Evolutionary conservation across 2,113 vertebrate genomes (phyloP).

Genomic region (Apeltes quadracus): DNA sequence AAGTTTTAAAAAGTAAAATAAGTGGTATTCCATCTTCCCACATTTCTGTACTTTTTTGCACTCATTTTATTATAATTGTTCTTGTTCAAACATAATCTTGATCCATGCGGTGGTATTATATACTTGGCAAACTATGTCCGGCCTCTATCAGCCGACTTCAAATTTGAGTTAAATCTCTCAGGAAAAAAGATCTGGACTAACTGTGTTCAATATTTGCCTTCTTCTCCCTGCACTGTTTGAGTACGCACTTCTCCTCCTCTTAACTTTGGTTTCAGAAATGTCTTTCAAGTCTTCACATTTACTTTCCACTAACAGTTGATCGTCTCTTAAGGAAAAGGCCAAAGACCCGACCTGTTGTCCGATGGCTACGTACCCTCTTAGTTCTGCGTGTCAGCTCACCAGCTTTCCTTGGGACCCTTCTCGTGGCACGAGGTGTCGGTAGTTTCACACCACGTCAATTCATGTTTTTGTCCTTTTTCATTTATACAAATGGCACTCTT

Average conservation of each 20-base stretch:
- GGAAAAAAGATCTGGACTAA: not conserved
- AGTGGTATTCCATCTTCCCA: not conserved
- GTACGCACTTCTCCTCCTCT: not conserved
- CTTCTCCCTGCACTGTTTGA: not conserved
- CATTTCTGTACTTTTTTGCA: not conserved
- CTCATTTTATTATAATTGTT: not conserved
- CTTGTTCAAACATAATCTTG: constrained; percentile 3
- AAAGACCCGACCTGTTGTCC: no score
- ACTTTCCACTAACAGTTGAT: not conserved
- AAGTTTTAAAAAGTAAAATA: constrained; percentile 5
- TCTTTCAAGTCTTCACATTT: not conserved
- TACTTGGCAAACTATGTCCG: not conserved
- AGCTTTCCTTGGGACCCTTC: no score
- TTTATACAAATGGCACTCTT: not conserved
- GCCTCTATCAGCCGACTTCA: not conserved
- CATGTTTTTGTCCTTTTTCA: not conserved
- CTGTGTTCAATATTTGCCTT: constrained; percentile 4
- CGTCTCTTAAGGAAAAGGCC: no score
- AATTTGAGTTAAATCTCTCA: not conserved
- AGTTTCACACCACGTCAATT: not conserved
- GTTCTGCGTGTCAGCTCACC: no score
- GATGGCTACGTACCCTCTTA: no score
- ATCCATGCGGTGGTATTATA: not conserved
- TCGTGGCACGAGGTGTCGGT: no score
- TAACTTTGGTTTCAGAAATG: not conserved